These are phyloP conservation scores for Lepidurus couesii DNA, from an alignment of 1,140 invertebrate genomes.

Conservation along the genomic window DNA sequence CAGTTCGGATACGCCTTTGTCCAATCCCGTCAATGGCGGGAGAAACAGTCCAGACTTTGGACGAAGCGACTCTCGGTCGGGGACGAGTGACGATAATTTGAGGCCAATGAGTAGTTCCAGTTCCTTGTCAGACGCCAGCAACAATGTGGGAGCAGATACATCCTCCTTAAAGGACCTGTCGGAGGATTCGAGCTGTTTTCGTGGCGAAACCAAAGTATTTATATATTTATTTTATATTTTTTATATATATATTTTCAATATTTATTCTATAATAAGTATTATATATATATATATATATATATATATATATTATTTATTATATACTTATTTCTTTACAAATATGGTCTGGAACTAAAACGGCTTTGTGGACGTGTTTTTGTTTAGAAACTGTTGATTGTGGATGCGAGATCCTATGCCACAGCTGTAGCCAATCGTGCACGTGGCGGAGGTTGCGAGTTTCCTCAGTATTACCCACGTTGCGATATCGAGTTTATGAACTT, in stretches of 20 bases:
- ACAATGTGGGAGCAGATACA: constrained; percentile 7
- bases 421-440: constrained; percentile 91
- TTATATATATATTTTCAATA: neutral
- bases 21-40: neutral
- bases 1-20: neutral
- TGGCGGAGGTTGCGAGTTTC: constrained; percentile 91
- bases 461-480: constrained; percentile 87
- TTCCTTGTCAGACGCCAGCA: constrained; percentile 25
- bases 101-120: neutral
- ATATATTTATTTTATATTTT: neutral
- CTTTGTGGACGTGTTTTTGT: constrained; percentile 39
- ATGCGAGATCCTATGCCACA: constrained; percentile 89
- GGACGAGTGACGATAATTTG: neutral
- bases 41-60: neutral
- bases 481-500: constrained; percentile 96
- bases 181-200: constrained; percentile 33
- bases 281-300: no score
- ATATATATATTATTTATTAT: neutral
- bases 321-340: neutral
- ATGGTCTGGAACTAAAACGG: neutral
- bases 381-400: constrained; percentile 84
- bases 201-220: constrained; percentile 26
- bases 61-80: neutral
- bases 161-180: constrained; percentile 32
- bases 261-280: neutral